Evolutionary conservation across 2,888 invertebrate species (phyloP), one percentile per base, ranked within the genome.

Genomic region (Eretmocerus hayati): DNA sequence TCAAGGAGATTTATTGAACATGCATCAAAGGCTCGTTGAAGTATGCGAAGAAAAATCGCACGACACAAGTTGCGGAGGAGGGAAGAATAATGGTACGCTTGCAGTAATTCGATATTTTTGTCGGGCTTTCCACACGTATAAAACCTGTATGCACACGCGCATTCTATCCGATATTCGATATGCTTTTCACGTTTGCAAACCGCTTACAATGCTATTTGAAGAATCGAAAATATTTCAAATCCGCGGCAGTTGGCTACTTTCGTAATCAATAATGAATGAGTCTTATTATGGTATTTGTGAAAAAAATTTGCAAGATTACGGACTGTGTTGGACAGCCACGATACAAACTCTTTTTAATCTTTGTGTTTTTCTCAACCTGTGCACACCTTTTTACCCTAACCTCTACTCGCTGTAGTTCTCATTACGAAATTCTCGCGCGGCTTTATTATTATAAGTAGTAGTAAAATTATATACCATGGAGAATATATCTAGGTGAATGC

Each of bases 191-290:
- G 32, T 21, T 32, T 42, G 37, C 31, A 36, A 43, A 26, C 20
- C 2, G 26, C 45, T 46, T 15, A 26, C 11, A 33, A 39, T 18
- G 19, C 13, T 23, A 30, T 30, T 41, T 42, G n/a, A 26, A 46
- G 40, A 45, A 22, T 19, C n/a, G n/a, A n/a, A n/a, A n/a, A n/a
- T 11, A 9, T 26, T 26, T 26, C 6, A 26, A 26, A 26, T 26
- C 11, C 11, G 6, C 26, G 11, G 26, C 26, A 11, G n/a, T n/a
- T n/a, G n/a, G n/a, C n/a, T n/a, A 5, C 35, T 46, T 47, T 45
- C 41, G 45, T 36, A 49, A 49, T 49, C 45, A 41, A 49, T 45
- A 46, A 46, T 21, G 46, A 42, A 42, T 22, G 46, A 46, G 36
- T 6, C 46, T 46, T 21, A 50, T 46, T 50, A n/a, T n/a, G 39